Percentiles rank a stretch among this genome's conserved stretches.
These are phyloP conservation scores for Ctenoplectra terminalis DNA, from an alignment of 1,140 invertebrate species.

Conservation along the genomic window DNA sequence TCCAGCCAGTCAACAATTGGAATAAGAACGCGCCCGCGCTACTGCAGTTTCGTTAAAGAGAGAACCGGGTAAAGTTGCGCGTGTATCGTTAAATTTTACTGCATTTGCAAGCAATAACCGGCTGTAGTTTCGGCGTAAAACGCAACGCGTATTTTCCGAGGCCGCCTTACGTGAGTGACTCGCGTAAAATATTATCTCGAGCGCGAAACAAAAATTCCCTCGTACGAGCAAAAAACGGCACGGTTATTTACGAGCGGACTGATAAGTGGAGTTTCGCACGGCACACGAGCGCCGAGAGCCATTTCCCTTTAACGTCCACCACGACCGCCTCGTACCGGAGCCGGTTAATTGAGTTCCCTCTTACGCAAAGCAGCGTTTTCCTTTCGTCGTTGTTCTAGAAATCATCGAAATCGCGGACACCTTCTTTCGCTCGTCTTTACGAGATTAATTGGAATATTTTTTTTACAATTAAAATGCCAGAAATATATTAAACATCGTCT, in stretches of 20 bases:
- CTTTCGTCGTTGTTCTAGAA: background rate
- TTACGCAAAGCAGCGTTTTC: constrained; percentile 10
- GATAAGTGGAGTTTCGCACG: constrained; percentile 14
- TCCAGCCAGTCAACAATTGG: no score
- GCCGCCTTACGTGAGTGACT: background rate
- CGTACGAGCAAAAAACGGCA: background rate
- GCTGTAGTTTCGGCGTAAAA: background rate
- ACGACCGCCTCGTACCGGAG: background rate
- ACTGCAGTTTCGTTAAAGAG: background rate
- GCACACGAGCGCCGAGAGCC: background rate
- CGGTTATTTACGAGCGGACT: constrained; percentile 20
- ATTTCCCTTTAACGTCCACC: background rate
- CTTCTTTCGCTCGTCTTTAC: background rate
- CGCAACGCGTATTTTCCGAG: background rate
- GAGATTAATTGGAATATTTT: no score
- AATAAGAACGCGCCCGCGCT: background rate
- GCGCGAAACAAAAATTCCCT: background rate
- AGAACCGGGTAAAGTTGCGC: background rate
- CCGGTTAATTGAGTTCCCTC: constrained; percentile 15
- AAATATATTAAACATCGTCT: no score
- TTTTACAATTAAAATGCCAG: no score
- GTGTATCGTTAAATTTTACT: background rate
- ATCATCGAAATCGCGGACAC: background rate
- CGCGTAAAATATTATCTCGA: background rate
- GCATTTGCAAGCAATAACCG: background rate